Conservation (phyloP, 2,797 vertebrate species). For the Crocidura indochinensis region DNA sequence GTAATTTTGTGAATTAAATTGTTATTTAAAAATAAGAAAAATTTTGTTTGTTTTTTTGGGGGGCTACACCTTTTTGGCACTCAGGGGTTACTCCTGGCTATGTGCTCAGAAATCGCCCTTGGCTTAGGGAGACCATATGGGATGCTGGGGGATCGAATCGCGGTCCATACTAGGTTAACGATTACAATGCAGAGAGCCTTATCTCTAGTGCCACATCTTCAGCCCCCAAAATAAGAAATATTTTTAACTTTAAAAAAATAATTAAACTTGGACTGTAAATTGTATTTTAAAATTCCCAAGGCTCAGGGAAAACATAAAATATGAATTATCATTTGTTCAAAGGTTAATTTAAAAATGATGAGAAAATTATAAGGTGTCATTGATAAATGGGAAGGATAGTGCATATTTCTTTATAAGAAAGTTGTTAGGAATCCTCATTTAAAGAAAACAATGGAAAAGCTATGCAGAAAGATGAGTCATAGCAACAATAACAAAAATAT, state of each 20-base stretch:
- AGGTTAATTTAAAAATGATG: not conserved
- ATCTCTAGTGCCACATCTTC: too few relatives aligned
- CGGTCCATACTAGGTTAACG: too few relatives aligned
- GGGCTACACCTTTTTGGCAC: too few relatives aligned
- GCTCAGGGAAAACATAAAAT: slow-evolving; percentile 45
- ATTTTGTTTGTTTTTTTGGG: too few relatives aligned
- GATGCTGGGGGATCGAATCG: too few relatives aligned
- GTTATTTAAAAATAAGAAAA: too few relatives aligned
- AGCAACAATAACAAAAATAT: not conserved
- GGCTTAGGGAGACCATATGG: too few relatives aligned
- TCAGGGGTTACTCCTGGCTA: too few relatives aligned
- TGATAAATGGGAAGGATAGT: slow-evolving; percentile 26
- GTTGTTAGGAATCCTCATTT: slow-evolving; percentile 15
- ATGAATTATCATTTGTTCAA: slow-evolving; percentile 9
- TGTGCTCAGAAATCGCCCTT: too few relatives aligned
- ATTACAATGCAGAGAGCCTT: too few relatives aligned
- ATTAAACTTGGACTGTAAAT: not conserved
- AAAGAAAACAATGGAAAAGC: slow-evolving; percentile 23
- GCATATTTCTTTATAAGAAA: slow-evolving; percentile 7
- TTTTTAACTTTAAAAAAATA: slow-evolving; percentile 29
- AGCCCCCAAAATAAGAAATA: too few relatives aligned
- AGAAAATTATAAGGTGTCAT: slow-evolving; percentile 16
- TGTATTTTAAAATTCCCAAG: slow-evolving; percentile 59
- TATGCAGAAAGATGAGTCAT: slow-evolving; percentile 10
- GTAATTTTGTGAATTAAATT: too few relatives aligned